phyloP scores from a whole-genome alignment of 2,888 invertebrate genomes.

The Zaprionus lineosus region DNA sequence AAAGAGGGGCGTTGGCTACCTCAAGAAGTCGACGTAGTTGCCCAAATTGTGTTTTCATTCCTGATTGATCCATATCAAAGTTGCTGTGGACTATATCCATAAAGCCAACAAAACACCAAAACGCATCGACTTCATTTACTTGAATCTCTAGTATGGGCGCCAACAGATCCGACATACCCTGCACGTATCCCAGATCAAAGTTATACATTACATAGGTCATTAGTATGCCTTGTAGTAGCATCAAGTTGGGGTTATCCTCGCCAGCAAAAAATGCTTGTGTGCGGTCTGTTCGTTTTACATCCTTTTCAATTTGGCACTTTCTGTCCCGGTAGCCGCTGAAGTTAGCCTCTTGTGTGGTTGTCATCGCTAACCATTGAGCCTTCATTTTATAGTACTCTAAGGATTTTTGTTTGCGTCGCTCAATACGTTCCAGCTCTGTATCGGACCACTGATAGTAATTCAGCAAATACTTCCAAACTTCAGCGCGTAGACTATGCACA shows the following conservation, averaged over 20 bases:
- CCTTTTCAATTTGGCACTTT: slow-evolving; percentile 97
- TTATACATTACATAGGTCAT: slow-evolving; percentile 99
- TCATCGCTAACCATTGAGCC: slow-evolving; percentile 96
- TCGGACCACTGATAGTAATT: slow-evolving; percentile 94
- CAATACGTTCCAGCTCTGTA: slow-evolving; percentile 88
- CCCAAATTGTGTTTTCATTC: slow-evolving; percentile 96
- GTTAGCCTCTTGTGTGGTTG: slow-evolving; percentile 91
- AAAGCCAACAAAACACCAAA: slow-evolving; percentile 99
- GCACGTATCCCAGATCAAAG: slow-evolving; percentile 97
- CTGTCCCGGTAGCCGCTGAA: slow-evolving; percentile 94
- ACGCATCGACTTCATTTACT: slow-evolving; percentile 96
- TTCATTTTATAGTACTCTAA: slow-evolving; percentile 98
- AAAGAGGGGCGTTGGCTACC: slow-evolving; percentile 92
- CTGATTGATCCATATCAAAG: slow-evolving; percentile 98
- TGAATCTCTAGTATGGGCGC: slow-evolving; percentile 93
- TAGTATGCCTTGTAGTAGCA: slow-evolving; percentile 93
- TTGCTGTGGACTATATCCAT: slow-evolving; percentile 96
- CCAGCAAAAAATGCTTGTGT: slow-evolving; percentile 96
- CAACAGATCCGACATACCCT: slow-evolving; percentile 98
- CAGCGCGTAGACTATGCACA: slow-evolving; percentile 88
- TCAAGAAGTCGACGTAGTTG: slow-evolving; percentile 92
- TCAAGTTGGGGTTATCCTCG: slow-evolving; percentile 94
- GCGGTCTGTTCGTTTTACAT: slow-evolving; percentile 97
- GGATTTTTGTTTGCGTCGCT: slow-evolving; percentile 88
- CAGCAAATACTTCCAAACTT: slow-evolving; percentile 97